Base-by-base conservation (phyloP, 2,888 invertebrate species). In the Anarsia innoxiella region DNA sequence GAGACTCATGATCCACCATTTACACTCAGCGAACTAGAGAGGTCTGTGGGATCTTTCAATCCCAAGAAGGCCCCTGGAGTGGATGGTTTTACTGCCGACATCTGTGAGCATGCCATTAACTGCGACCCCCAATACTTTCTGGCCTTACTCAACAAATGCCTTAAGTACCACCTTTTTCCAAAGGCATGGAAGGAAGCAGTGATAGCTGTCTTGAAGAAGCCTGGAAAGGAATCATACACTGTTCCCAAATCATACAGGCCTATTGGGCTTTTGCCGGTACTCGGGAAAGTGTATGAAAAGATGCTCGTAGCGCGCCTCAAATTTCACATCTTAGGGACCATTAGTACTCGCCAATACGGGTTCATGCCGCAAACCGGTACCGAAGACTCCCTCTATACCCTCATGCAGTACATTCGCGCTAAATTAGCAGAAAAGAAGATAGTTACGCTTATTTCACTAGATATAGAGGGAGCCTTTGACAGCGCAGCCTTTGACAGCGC, bases 31-130 rank as follows among this genome's bases (percentile, higher is more conserved):
- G 49, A 51, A 16, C 37, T 48, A 0, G 28, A 6, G 10, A 3
- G 9, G 1, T 32, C 44, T 2, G 10, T 38, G 12, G n/a, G 15
- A 0, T 33, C 31, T 2, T 48, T 50, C 12, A 46, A 45, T 15
- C 45, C 46, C 3, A 51, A 46, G 19, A 51, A 46, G 26, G 50
- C 53, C 10, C 51, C 53, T 0, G 53, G 48, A 0, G 15, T 29
- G 0, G 56, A 53, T 13, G 48, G 49, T 0, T 23, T 52, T 1
- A 56, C 53, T 0, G 40, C 51, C 0, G 53, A 56, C 27, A 53
- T 56, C n/a, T 53, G 53, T 30, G 4, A 1, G 1, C 29, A 12
- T 1, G 45, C 46, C 5, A 44, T 48, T 0, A 8, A 28, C 1
- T 11, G 23, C 4, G 30, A 40, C 6, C 40, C 12, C 2, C 39